These are phyloP conservation scores for Clivina fossor DNA, from an alignment of 2,888 invertebrate species.

Conservation along the genomic window DNA sequence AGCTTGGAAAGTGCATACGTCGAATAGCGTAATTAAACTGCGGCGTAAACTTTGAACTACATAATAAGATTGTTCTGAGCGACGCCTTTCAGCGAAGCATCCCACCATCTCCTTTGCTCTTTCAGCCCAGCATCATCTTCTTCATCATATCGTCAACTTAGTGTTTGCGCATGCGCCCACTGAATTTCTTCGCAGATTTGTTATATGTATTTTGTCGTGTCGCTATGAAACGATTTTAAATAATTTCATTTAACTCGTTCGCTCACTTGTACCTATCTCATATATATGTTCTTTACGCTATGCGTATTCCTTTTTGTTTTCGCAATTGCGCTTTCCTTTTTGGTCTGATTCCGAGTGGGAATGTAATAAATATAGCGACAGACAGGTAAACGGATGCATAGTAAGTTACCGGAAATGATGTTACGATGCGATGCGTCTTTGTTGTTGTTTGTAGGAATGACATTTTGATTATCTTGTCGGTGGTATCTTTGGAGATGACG, in stretches of 20 bases:
- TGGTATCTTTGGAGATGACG: too few species aligned
- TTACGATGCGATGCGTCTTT: too few species aligned
- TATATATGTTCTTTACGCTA: too few species aligned
- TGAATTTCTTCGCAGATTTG: too few species aligned
- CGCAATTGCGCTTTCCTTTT: too few species aligned
- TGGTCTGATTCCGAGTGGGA: too few species aligned
- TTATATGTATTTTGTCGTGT: neutral
- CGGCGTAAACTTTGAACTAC: constrained; percentile 43
- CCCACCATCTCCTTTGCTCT: constrained; percentile 7
- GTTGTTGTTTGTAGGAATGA: too few species aligned
- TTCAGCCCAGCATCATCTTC: neutral
- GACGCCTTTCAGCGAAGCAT: constrained; percentile 23
- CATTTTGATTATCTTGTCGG: too few species aligned
- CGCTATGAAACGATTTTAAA: neutral
- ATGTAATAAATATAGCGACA: too few species aligned
- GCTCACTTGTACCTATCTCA: neutral
- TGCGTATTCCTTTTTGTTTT: too few species aligned
- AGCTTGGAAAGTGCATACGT: constrained; percentile 23
- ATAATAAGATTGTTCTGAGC: constrained; percentile 43
- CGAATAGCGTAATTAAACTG: constrained; percentile 41
- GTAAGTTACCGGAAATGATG: too few species aligned
- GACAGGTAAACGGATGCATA: too few species aligned
- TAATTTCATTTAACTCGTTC: neutral
- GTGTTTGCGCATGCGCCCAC: neutral
- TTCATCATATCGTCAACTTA: neutral